Conservation (phyloP, 2,888 invertebrate genomes). For the Myopa testacea region DNA sequence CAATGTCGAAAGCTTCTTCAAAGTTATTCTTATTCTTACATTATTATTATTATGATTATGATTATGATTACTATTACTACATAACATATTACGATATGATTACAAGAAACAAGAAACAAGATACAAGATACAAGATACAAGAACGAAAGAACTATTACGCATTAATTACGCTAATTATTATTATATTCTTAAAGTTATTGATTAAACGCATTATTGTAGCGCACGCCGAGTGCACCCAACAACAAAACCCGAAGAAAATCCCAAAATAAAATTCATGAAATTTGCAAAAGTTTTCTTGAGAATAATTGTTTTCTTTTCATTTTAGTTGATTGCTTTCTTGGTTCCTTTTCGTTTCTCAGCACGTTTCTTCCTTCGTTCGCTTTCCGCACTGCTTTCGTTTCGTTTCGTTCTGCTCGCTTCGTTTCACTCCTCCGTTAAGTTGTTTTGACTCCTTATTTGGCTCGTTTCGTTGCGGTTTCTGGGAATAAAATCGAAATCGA, state of each 20-base stretch:
- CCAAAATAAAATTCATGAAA: constrained; percentile 54
- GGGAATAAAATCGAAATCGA: too few relatives aligned
- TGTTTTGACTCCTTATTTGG: neutral
- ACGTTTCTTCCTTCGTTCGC: neutral
- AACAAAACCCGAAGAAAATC: constrained; percentile 47
- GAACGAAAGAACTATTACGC: constrained; percentile 37
- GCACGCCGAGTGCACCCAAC: constrained; percentile 19
- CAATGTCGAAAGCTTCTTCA: constrained; percentile 23
- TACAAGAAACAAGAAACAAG: constrained; percentile 12
- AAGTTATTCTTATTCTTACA: constrained; percentile 54
- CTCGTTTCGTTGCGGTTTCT: neutral
- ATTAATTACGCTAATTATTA: constrained; percentile 32
- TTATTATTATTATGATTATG: constrained; percentile 39
- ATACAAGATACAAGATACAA: constrained; percentile 14
- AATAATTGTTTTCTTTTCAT: constrained; percentile 32
- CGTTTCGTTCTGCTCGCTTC: neutral
- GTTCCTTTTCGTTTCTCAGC: neutral
- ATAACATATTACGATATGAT: constrained; percentile 36
- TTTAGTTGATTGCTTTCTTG: neutral
- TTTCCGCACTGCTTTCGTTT: neutral
- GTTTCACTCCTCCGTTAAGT: neutral
- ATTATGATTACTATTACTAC: constrained; percentile 49
- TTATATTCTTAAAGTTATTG: constrained; percentile 21
- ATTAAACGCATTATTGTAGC: constrained; percentile 48
- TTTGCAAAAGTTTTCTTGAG: constrained; percentile 54